phyloP scores from a whole-genome alignment of 2,888 invertebrate species.

The Hyles lineata region DNA sequence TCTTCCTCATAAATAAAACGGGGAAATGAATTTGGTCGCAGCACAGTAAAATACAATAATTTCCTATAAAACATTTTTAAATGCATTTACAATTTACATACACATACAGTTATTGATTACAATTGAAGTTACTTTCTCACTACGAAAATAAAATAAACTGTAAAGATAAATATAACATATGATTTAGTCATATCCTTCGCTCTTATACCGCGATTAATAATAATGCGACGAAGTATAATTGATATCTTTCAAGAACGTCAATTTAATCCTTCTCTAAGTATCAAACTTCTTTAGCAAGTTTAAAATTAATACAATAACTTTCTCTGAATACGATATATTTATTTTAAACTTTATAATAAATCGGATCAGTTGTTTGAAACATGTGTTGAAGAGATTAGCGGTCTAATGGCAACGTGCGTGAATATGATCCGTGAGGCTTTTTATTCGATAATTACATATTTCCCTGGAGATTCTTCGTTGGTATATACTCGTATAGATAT shows the following conservation, averaged over 20 bases:
- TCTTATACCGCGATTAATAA: neutral
- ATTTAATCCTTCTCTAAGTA: neutral
- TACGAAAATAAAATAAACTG: too few relatives aligned
- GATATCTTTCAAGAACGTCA: neutral
- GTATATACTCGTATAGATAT: too few relatives aligned
- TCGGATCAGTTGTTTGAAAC: too few relatives aligned
- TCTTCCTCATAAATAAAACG: conserved; percentile 18
- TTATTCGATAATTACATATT: too few relatives aligned
- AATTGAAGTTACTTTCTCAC: neutral
- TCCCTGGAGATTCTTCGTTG: too few relatives aligned
- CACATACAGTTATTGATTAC: neutral
- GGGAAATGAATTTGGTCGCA: conserved; percentile 22
- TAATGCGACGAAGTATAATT: neutral
- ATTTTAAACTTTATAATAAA: too few relatives aligned
- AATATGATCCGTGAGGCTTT: too few relatives aligned
- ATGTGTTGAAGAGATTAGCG: too few relatives aligned
- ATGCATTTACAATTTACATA: neutral
- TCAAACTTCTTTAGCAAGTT: neutral
- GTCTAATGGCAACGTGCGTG: too few relatives aligned
- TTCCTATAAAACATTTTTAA: neutral
- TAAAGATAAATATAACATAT: neutral
- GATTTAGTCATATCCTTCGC: neutral
- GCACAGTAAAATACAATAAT: neutral
- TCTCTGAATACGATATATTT: too few relatives aligned
- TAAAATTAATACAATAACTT: neutral